phyloP scores from a whole-genome alignment of 2,797 vertebrate genomes.

The Anguilla pacifica region DNA sequence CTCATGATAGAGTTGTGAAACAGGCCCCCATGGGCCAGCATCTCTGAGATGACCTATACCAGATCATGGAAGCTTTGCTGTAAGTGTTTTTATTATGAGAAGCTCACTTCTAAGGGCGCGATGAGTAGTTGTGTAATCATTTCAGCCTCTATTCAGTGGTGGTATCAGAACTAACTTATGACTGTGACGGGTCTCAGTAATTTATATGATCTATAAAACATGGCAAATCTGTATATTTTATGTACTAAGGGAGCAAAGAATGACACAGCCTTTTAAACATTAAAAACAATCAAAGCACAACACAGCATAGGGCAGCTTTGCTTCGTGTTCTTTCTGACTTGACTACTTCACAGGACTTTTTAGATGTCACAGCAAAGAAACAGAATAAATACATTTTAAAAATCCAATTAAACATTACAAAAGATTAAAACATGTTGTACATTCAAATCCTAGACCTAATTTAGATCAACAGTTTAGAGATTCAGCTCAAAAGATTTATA shows the following conservation, averaged over 20 bases:
- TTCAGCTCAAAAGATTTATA: not conserved
- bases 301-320: not conserved
- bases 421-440: not conserved
- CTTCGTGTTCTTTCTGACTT: not conserved
- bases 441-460: slow-evolving; percentile 12
- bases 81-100: not conserved
- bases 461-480: slow-evolving; percentile 13
- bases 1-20: too few species aligned
- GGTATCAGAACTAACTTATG: not conserved
- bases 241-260: not conserved
- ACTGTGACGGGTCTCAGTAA: not conserved
- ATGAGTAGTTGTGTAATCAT: not conserved
- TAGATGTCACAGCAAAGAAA: not conserved
- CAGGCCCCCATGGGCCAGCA: too few species aligned
- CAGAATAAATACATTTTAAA: slow-evolving; percentile 1
- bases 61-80: not conserved
- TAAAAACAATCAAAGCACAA: not conserved
- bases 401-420: slow-evolving; percentile 13
- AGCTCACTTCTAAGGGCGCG: not conserved
- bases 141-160: not conserved
- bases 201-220: not conserved
- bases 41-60: not conserved
- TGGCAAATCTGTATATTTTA: not conserved
- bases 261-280: not conserved
- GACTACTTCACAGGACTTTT: not conserved